These are phyloP conservation scores for Lymantria dispar DNA, from an alignment of 2,888 invertebrate genomes.

Conservation along the genomic window DNA sequence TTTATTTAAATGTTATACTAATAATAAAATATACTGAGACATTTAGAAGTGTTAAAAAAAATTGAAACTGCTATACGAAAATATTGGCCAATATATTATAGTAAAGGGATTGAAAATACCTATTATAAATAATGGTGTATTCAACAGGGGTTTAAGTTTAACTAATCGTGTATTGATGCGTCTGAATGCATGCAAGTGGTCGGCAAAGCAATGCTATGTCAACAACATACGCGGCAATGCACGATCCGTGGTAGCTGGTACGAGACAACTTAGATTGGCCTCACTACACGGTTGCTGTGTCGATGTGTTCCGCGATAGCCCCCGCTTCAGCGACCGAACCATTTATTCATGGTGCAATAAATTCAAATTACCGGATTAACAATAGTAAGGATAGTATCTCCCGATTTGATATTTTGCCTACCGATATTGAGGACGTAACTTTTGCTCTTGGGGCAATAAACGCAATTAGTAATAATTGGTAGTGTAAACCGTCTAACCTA, in stretches of 20 bases:
- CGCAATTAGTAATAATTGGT: constrained; percentile 39
- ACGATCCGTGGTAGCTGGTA: constrained; percentile 27
- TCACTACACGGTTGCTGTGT: constrained; percentile 53
- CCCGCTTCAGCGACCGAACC: constrained; percentile 57
- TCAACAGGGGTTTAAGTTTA: too few species aligned
- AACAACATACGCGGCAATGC: constrained; percentile 1
- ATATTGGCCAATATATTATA: too few species aligned
- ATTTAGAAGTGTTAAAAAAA: too few species aligned
- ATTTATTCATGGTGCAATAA: constrained; percentile 81
- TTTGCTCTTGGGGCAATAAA: constrained; percentile 45
- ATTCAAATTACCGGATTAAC: constrained; percentile 83
- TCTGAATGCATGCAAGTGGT: constrained; percentile 43
- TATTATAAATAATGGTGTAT: too few species aligned
- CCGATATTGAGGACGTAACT: constrained; percentile 50
- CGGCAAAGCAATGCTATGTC: constrained; percentile 2
- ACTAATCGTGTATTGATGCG: constrained; percentile 37
- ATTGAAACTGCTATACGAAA: too few species aligned
- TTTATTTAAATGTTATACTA: too few species aligned
- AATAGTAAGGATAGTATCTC: constrained; percentile 78
- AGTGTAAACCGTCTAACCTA: constrained; percentile 16
- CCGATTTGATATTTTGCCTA: constrained; percentile 52
- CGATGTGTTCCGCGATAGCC: constrained; percentile 73
- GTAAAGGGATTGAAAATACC: too few species aligned
- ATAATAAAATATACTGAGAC: too few species aligned
- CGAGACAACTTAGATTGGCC: constrained; percentile 32